phyloP scores from a whole-genome alignment of 2,113 vertebrate genomes.

The Steatornis caripensis region DNA sequence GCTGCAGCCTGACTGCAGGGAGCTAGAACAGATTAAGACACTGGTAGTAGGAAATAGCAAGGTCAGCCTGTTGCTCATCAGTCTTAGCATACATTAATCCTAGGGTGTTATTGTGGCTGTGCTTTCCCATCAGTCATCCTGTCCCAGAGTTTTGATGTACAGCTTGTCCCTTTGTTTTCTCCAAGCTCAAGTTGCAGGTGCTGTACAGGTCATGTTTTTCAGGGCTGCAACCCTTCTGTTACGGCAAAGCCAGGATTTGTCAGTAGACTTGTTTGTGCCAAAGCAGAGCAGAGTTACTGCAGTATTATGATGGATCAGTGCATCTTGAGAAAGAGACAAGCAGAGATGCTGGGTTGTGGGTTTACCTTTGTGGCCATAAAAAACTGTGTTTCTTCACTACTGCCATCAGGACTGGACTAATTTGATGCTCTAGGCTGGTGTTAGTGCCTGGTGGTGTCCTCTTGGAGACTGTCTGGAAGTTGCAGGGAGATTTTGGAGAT shows the following conservation, averaged over 20 bases:
- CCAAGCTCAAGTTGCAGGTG: background rate
- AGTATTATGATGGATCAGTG: background rate
- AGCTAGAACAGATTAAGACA: background rate
- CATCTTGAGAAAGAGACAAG: background rate
- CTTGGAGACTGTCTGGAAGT: background rate
- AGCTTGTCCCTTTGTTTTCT: constrained; percentile 26
- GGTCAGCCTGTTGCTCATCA: background rate
- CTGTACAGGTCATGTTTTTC: background rate
- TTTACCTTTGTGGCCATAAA: background rate
- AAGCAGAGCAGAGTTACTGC: background rate
- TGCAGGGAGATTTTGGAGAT: background rate
- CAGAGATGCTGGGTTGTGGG: background rate
- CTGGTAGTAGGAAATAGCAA: background rate
- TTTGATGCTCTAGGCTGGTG: background rate
- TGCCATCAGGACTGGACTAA: background rate
- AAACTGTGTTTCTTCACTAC: background rate
- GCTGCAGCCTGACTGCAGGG: background rate
- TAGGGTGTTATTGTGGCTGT: background rate
- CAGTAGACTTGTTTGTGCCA: background rate
- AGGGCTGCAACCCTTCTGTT: background rate
- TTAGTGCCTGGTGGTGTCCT: background rate
- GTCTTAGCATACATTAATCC: constrained; percentile 5
- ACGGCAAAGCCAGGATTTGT: background rate
- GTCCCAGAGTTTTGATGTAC: background rate
- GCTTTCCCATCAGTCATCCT: background rate